A percentile compares a stretch with the other conserved stretches of the same genome.
phyloP scores from a whole-genome alignment of 2,797 vertebrate species.

The Ptychadena robeensis region DNA sequence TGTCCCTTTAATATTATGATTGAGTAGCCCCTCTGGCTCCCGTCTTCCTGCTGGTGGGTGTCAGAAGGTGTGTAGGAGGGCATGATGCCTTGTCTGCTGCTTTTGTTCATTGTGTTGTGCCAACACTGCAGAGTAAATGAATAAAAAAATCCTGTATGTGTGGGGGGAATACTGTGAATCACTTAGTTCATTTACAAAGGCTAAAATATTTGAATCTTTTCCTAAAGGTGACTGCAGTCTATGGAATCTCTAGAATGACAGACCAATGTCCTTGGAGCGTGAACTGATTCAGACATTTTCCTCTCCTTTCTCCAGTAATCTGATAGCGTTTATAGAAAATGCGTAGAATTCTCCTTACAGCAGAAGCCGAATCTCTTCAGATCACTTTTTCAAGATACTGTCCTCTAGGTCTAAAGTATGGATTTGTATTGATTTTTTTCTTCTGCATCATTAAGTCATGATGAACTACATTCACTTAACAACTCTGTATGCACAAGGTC shows the following conservation, averaged over 20 bases:
- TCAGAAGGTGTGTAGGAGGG: constrained; percentile 3
- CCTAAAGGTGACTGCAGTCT: too few relatives aligned
- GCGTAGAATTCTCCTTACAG: too few relatives aligned
- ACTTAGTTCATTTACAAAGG: constrained; percentile 9
- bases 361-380: too few relatives aligned
- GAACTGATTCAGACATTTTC: neutral
- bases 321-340: too few relatives aligned
- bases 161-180: constrained; percentile 1
- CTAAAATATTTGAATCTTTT: neutral
- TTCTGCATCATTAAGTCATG: too few relatives aligned
- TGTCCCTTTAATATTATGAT: too few relatives aligned
- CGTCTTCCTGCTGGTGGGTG: constrained; percentile 7
- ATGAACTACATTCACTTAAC: too few relatives aligned
- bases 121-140: constrained; percentile 24
- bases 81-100: neutral
- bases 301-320: too few relatives aligned
- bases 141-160: neutral
- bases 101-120: constrained; percentile 32
- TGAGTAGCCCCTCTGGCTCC: neutral
- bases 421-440: too few relatives aligned
- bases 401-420: too few relatives aligned
- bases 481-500: too few relatives aligned
- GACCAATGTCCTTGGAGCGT: neutral
- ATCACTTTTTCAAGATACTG: too few relatives aligned
- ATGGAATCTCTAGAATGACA: neutral